These are phyloP conservation scores for Fragum sueziense DNA, from an alignment of 2,888 invertebrate genomes.

Conservation along the genomic window DNA sequence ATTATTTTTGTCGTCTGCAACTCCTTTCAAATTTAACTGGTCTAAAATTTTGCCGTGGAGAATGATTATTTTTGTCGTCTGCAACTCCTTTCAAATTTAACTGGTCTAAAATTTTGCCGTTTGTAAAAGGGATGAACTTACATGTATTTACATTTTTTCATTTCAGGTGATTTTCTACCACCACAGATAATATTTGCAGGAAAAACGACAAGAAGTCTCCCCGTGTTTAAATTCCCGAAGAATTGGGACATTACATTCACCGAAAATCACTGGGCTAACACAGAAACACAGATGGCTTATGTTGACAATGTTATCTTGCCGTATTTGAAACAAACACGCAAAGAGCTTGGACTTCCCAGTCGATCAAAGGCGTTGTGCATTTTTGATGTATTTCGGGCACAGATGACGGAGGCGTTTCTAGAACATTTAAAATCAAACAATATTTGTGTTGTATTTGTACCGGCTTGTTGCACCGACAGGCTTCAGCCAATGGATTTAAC, in stretches of 20 bases:
- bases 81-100: too few species aligned
- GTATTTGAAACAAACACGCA: neutral
- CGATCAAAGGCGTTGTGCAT: neutral
- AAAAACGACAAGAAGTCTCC: constrained; percentile 17
- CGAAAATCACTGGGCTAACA: constrained; percentile 27
- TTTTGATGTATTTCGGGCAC: neutral
- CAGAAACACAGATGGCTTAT: neutral
- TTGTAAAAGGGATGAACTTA: too few species aligned
- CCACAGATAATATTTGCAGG: constrained; percentile 13
- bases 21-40: too few species aligned
- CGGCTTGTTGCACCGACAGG: constrained; percentile 22
- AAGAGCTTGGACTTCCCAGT: neutral
- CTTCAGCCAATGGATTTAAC: constrained; percentile 27
- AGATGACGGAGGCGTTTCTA: neutral
- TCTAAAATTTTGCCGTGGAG: too few species aligned
- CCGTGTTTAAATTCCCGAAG: constrained; percentile 9
- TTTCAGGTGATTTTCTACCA: constrained; percentile 10
- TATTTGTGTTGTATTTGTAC: constrained; percentile 17
- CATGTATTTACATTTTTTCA: too few species aligned
- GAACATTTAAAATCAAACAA: neutral
- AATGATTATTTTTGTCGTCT: too few species aligned
- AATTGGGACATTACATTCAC: constrained; percentile 27
- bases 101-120: too few species aligned
- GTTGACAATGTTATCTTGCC: constrained; percentile 17
- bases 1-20: too few species aligned